These are phyloP conservation scores for Diplogasteroides magnus DNA, from an alignment of 1,140 invertebrate genomes.

Conservation along the genomic window DNA sequence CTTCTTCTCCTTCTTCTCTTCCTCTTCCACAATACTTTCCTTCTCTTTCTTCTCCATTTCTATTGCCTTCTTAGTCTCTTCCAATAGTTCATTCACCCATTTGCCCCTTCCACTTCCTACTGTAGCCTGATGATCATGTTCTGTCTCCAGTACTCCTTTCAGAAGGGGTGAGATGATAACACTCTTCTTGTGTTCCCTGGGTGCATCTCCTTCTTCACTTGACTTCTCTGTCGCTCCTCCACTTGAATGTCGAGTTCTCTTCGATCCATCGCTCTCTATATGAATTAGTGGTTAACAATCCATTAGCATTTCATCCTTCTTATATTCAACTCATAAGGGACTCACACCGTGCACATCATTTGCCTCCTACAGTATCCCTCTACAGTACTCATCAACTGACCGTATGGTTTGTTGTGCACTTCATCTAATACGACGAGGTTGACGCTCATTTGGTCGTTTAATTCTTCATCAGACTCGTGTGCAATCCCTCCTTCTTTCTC, in stretches of 20 bases:
- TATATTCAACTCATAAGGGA: neutral
- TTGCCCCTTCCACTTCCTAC: slow-evolving; percentile 48
- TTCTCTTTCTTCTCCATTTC: slow-evolving; percentile 22
- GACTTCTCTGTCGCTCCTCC: slow-evolving; percentile 1
- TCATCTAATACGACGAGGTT: slow-evolving; percentile 51
- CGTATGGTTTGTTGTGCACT: slow-evolving; percentile 39
- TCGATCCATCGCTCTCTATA: neutral
- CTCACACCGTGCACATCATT: neutral
- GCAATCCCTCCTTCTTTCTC: too few species aligned
- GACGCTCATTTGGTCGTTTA: slow-evolving; percentile 43
- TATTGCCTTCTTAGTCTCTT: slow-evolving; percentile 38
- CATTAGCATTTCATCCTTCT: too few species aligned
- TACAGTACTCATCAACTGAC: slow-evolving; percentile 25
- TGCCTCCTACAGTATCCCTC: slow-evolving; percentile 11
- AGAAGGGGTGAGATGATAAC: neutral
- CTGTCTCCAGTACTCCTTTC: neutral
- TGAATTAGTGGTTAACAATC: neutral
- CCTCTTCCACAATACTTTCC: slow-evolving; percentile 11
- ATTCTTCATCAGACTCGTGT: slow-evolving; percentile 29
- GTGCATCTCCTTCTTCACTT: slow-evolving; percentile 17
- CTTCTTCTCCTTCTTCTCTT: slow-evolving; percentile 8
- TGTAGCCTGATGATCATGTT: slow-evolving; percentile 41
- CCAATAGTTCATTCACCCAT: slow-evolving; percentile 51
- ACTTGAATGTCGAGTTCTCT: neutral
- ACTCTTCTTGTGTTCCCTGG: slow-evolving; percentile 7